These are phyloP conservation scores for Prinia subflava DNA, from an alignment of 2,113 vertebrate species.

Conservation along the genomic window DNA sequence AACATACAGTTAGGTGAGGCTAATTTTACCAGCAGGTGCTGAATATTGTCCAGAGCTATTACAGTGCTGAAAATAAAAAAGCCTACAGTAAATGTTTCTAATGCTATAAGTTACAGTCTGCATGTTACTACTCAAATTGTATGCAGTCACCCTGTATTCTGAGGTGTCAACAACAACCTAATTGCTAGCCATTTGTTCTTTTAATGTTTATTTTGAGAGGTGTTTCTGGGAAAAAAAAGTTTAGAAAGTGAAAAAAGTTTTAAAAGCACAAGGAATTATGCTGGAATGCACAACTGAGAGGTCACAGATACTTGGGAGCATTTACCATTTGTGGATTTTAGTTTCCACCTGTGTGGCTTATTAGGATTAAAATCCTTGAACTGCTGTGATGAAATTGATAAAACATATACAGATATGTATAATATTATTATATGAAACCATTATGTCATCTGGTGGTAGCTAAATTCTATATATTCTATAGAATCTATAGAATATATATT, in stretches of 20 bases:
- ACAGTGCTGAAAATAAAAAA: neutral
- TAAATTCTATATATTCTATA: neutral
- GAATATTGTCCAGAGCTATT: neutral
- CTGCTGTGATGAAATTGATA: neutral
- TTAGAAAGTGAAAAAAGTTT: neutral
- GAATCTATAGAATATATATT: too few relatives aligned
- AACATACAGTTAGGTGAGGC: neutral
- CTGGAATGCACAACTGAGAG: neutral
- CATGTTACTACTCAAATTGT: neutral
- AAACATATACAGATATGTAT: neutral
- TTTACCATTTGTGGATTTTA: neutral
- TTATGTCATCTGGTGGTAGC: neutral
- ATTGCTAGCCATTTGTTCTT: neutral
- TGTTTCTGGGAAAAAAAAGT: neutral
- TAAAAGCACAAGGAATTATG: neutral
- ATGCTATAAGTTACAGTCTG: neutral
- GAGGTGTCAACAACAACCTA: neutral
- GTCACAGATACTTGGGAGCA: neutral
- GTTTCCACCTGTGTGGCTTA: neutral
- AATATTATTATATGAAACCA: neutral
- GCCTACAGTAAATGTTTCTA: neutral
- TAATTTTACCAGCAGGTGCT: neutral
- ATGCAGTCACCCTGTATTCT: neutral
- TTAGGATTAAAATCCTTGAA: neutral
- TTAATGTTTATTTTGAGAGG: neutral